phyloP scores from a whole-genome alignment of 2,113 vertebrate genomes.

The Nestor notabilis region DNA sequence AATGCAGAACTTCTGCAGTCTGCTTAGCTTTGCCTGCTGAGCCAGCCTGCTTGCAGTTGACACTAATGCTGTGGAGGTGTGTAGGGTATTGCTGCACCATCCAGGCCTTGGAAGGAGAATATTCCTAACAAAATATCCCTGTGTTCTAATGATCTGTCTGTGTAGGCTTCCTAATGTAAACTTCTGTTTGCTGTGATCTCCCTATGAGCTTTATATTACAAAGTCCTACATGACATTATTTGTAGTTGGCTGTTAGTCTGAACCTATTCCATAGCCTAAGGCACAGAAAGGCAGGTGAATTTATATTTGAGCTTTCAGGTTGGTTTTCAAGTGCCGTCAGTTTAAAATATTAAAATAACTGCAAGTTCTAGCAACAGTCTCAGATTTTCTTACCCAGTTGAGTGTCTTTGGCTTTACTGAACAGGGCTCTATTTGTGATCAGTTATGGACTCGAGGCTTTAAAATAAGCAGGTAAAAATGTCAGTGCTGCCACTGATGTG shows the following conservation, averaged over 20 bases:
- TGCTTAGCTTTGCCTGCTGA: not conserved
- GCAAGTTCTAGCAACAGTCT: not conserved
- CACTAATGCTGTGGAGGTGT: not conserved
- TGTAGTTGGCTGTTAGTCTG: constrained; percentile 33
- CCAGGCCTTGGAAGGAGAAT: not conserved
- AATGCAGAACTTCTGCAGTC: not conserved
- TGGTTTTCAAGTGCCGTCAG: constrained; percentile 13
- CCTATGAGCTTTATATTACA: not conserved
- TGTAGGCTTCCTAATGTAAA: not conserved
- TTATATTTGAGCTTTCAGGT: constrained; percentile 38
- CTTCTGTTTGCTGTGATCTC: constrained; percentile 19
- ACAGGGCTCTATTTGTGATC: not conserved
- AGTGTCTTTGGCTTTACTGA: not conserved
- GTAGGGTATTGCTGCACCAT: not conserved
- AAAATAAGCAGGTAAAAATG: constrained; percentile 2
- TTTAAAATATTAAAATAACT: constrained; percentile 39
- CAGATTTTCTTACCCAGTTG: not conserved
- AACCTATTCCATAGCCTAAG: constrained; percentile 11
- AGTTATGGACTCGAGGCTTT: not conserved
- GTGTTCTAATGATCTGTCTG: not conserved
- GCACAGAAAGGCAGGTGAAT: constrained; percentile 40
- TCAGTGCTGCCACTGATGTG: not conserved
- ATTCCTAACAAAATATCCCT: not conserved
- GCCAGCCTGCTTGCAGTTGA: not conserved
- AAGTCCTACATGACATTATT: constrained; percentile 20